Evolutionary conservation across 1,140 invertebrate species (phyloP).

Genomic region (Nasonia longicornis): DNA sequence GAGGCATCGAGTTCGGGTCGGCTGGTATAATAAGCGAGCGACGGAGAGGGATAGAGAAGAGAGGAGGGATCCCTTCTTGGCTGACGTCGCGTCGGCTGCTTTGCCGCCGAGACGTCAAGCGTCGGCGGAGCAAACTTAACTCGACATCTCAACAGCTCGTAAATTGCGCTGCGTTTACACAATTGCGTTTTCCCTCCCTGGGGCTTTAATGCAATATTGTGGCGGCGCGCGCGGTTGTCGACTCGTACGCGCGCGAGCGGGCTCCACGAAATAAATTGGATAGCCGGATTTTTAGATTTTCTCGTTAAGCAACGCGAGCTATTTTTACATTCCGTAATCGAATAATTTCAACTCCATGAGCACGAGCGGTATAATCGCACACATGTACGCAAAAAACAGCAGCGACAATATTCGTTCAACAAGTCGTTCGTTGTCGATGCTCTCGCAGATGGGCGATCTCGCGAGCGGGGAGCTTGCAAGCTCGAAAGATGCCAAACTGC

Average conservation of each 20-base stretch:
- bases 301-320: neutral
- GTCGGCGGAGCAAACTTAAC: constrained; percentile 33
- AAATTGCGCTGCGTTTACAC: constrained; percentile 46
- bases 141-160: constrained; percentile 44
- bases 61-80: constrained; percentile 9
- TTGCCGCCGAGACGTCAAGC: constrained; percentile 14
- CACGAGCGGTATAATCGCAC: no score
- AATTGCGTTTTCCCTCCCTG: constrained; percentile 36
- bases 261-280: constrained; percentile 40
- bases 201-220: constrained; percentile 42
- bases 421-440: neutral
- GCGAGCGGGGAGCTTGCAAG: neutral
- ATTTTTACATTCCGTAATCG: no score
- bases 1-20: neutral
- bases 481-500: neutral
- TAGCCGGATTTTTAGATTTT: constrained; percentile 40
- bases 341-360: no score
- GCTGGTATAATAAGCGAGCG: neutral
- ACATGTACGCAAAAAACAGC: neutral
- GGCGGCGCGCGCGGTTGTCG: neutral
- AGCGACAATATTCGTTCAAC: neutral
- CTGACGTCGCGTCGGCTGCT: neutral
- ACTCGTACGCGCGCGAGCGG: neutral
- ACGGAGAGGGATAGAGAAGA: neutral
- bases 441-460: neutral